phyloP scores from a whole-genome alignment of 1,140 invertebrate genomes.

The Sitodiplosis mosellana region DNA sequence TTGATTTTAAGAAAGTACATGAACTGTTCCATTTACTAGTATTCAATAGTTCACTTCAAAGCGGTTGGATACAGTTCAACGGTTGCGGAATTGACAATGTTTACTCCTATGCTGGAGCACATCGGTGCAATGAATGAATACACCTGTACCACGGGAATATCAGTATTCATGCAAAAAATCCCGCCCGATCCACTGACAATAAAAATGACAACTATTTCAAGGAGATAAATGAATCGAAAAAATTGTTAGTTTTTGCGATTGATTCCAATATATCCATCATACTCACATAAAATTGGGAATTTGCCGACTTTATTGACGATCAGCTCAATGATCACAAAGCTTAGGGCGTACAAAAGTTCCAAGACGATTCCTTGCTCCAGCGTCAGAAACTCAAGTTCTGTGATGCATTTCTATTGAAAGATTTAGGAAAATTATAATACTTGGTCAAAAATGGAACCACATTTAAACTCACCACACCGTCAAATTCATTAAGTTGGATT shows the following conservation, averaged over 20 bases:
- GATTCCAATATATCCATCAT: neutral
- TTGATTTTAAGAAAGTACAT: too few species aligned
- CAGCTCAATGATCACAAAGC: conserved; percentile 8
- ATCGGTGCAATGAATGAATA: conserved; percentile 6
- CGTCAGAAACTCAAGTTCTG: conserved; percentile 7
- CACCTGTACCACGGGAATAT: neutral
- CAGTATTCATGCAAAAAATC: too few species aligned
- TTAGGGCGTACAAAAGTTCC: conserved; percentile 8
- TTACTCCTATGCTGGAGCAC: conserved; percentile 7
- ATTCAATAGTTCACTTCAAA: too few species aligned
- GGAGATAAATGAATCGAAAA: too few species aligned
- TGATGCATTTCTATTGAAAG: conserved; percentile 1
- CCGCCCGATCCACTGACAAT: too few species aligned
- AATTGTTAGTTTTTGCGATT: too few species aligned
- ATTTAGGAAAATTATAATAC: neutral
- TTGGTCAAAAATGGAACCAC: too few species aligned
- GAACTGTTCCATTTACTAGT: too few species aligned
- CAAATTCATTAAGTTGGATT: neutral
- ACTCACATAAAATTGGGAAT: conserved; percentile 7
- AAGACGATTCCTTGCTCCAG: conserved; percentile 8
- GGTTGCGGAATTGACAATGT: conserved; percentile 8
- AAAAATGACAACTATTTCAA: too few species aligned
- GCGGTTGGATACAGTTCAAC: conserved; percentile 11
- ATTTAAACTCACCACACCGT: too few species aligned
- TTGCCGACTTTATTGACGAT: conserved; percentile 7